Conservation (phyloP, 2,888 invertebrate genomes). For the Aplocera efformata region DNA sequence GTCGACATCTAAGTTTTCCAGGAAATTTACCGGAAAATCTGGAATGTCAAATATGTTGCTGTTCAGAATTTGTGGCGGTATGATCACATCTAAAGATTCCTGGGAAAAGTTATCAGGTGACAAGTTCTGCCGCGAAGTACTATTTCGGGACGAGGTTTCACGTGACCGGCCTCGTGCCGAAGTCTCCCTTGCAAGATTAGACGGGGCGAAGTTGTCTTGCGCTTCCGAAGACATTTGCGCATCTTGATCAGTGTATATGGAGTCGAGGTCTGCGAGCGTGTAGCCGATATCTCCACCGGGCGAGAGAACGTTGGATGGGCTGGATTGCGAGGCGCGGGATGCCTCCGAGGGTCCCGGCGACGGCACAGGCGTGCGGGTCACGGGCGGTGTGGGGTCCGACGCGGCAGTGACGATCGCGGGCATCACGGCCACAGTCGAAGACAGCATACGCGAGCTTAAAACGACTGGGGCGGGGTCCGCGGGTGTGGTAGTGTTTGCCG, state of each 20-base stretch:
- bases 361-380: conserved; percentile 73
- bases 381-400: conserved; percentile 1
- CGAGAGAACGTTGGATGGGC: conserved; percentile 64
- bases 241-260: conserved; percentile 50
- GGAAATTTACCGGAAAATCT: conserved; percentile 28
- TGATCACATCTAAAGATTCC: conserved; percentile 15
- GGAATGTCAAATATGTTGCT: conserved; percentile 28
- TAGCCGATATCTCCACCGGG: conserved; percentile 50
- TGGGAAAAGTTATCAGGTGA: conserved; percentile 12
- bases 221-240: conserved; percentile 9
- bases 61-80: conserved; percentile 27
- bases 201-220: not conserved
- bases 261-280: conserved; percentile 52
- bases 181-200: not conserved
- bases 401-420: conserved; percentile 1
- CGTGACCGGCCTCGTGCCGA: not conserved
- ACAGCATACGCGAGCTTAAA: not conserved
- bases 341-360: conserved; percentile 11
- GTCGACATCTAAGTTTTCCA: conserved; percentile 27
- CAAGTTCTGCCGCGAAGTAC: not conserved
- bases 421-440: conserved; percentile 65
- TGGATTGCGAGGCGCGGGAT: conserved; percentile 90
- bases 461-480: not conserved
- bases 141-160: too few species aligned
- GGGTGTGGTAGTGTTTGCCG: conserved; percentile 26